Conservation (phyloP, 2,113 vertebrate species). For the Oxygymnocypris stewartii region DNA sequence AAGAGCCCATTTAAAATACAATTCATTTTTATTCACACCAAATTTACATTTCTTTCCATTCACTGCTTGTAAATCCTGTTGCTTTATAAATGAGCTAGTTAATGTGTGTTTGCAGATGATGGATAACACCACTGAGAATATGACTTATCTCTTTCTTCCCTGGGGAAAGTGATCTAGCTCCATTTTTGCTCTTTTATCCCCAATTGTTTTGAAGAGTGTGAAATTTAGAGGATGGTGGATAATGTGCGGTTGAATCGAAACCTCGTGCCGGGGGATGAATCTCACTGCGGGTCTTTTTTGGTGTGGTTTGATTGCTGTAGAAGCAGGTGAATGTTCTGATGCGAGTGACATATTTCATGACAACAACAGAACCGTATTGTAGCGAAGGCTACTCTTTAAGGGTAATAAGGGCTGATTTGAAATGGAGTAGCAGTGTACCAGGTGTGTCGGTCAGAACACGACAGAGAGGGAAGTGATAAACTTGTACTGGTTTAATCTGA, state of each 20-base stretch:
- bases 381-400: too few relatives aligned
- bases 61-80: background rate
- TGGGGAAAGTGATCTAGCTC: slow-evolving; percentile 38
- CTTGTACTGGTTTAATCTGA: too few relatives aligned
- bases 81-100: background rate
- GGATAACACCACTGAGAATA: slow-evolving; percentile 32
- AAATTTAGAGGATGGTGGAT: background rate
- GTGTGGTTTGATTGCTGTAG: background rate
- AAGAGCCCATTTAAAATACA: background rate
- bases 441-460: too few relatives aligned
- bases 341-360: background rate
- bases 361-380: too few relatives aligned
- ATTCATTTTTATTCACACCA: background rate
- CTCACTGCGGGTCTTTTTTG: too few relatives aligned
- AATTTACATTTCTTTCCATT: background rate
- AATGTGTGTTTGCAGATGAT: slow-evolving; percentile 38
- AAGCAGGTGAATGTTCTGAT: background rate
- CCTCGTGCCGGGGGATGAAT: background rate
- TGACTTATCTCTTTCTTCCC: slow-evolving; percentile 7
- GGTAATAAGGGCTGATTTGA: too few relatives aligned
- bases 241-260: background rate
- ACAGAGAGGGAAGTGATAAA: too few relatives aligned
- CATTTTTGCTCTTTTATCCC: slow-evolving; percentile 27
- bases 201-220: slow-evolving; percentile 37
- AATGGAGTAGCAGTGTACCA: too few relatives aligned